Evolutionary conservation across 2,797 vertebrate species (phyloP).

Genomic region (Crypturellus tataupa): DNA sequence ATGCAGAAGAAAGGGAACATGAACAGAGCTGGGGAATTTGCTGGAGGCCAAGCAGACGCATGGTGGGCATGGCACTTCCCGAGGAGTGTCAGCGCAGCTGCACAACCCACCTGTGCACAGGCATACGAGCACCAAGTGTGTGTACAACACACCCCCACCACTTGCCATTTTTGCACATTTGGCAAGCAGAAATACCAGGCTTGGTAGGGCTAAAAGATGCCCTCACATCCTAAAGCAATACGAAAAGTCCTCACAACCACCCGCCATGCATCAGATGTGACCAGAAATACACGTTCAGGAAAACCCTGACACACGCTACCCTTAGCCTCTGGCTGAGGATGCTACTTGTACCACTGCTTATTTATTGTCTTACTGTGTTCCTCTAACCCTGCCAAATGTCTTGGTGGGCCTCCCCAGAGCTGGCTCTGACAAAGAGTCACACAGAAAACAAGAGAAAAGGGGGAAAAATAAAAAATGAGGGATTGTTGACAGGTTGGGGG

Average conservation of each 20-base stretch:
- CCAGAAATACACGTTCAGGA: not conserved
- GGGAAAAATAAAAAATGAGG: not conserved
- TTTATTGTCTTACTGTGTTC: not conserved
- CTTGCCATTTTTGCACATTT: not conserved
- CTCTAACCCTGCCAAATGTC: not conserved
- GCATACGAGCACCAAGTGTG: accelerated
- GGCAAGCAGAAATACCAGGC: not conserved
- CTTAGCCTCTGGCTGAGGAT: not conserved
- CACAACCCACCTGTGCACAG: accelerated
- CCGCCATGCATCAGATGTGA: not conserved
- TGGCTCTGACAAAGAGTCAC: not conserved
- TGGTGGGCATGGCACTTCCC: accelerated
- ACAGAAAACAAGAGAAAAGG: not conserved
- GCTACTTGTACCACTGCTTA: not conserved
- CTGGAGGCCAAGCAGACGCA: accelerated
- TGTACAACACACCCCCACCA: accelerated
- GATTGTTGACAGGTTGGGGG: not conserved
- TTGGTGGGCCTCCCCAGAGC: not conserved
- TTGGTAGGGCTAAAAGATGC: not conserved
- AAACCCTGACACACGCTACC: not conserved
- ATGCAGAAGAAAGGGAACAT: not conserved
- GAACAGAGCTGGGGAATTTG: not conserved
- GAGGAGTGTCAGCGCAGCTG: not conserved
- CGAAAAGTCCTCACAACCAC: not conserved
- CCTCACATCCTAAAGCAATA: not conserved